Evolutionary conservation across 2,888 invertebrate genomes (phyloP).

Genomic region (Sinopyrophorus schimmeli): DNA sequence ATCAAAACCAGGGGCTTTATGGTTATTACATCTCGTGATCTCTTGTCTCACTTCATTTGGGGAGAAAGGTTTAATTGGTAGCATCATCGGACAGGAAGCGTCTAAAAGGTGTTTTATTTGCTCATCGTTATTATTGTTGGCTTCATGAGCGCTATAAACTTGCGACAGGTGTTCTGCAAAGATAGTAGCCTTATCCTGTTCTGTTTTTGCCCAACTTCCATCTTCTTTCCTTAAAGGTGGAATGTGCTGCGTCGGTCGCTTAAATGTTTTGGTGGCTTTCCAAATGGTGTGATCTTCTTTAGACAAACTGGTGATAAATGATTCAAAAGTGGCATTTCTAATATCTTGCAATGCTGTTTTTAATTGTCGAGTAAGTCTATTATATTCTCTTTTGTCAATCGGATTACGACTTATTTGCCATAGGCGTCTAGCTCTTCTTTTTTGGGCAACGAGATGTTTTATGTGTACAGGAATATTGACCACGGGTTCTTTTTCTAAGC

Average conservation of each 20-base stretch:
- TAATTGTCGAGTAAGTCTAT: constrained; percentile 1
- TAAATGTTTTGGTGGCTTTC: constrained; percentile 20
- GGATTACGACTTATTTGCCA: constrained; percentile 1
- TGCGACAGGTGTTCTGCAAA: constrained; percentile 16
- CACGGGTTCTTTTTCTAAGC: not conserved
- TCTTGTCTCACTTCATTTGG: constrained; percentile 3
- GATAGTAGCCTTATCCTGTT: constrained; percentile 15
- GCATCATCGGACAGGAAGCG: not conserved
- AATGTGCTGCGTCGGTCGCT: constrained; percentile 6
- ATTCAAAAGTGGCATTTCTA: constrained; percentile 17
- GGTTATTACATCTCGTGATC: constrained; percentile 2
- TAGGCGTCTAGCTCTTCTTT: not conserved
- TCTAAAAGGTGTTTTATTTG: constrained; percentile 7
- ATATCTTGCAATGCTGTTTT: constrained; percentile 8
- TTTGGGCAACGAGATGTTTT: not conserved
- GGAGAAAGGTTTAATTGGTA: not conserved
- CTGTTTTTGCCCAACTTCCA: constrained; percentile 17
- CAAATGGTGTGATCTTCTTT: constrained; percentile 21
- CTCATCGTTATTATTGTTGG: constrained; percentile 8
- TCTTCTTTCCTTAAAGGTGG: constrained; percentile 16
- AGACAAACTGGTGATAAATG: constrained; percentile 16
- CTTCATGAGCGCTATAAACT: constrained; percentile 7
- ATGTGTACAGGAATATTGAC: not conserved
- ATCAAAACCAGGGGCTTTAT: constrained; percentile 6
- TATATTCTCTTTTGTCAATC: not conserved